Evolutionary conservation across 2,888 invertebrate genomes (phyloP), one percentile per base, ranked within the genome.

Genomic region (Machimus atricapillus): DNA sequence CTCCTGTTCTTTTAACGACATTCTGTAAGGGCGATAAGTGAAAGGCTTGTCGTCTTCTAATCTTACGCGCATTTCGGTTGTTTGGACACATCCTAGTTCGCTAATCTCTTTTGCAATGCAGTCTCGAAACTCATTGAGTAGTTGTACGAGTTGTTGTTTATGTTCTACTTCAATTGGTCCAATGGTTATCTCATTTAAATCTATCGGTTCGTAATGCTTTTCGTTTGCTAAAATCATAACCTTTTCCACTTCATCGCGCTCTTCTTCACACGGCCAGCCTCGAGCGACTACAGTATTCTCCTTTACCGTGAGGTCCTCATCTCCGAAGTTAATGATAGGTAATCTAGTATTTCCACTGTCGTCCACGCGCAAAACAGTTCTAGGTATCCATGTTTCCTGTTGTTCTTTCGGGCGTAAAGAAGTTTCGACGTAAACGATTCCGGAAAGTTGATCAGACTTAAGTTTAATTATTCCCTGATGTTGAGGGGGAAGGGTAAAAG

Each of bases 351-450:
- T 31, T 31, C 31, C 3, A 16, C 40, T 34, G 58, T 87, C 87
- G 43, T 87, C 73, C 1, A 58, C 82, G 1, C 58, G 37, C 40
- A 87, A 43, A 43, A 87, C 77, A 4, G 82, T 77, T 73, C 87
- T 34, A 14, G 87, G 82, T 43, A 87, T 34, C 12, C 86, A 87
- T 46, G 43, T 87, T 83, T 86, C 86, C 27, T 77, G 40, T 1
- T 81, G 77, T 86, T 83, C 87, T 16, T 86, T 37, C n/a, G 87
- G 7, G 7, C 87, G 34, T 58, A 86, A 19, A 3, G 31, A 31
- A 3, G 31, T 31, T 31, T 31, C 31, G 31, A 31, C 31, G 31
- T 31, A 31, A 31, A 31, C 31, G 31, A 2, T 31, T 31, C 31
- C 31, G 31, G 2, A 31, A 31, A 31, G 3, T 31, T 31, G 31